A percentile compares a stretch with the other conserved stretches of the same genome.
phyloP scores from a whole-genome alignment of 2,888 invertebrate species.

The Clostera curtula region DNA sequence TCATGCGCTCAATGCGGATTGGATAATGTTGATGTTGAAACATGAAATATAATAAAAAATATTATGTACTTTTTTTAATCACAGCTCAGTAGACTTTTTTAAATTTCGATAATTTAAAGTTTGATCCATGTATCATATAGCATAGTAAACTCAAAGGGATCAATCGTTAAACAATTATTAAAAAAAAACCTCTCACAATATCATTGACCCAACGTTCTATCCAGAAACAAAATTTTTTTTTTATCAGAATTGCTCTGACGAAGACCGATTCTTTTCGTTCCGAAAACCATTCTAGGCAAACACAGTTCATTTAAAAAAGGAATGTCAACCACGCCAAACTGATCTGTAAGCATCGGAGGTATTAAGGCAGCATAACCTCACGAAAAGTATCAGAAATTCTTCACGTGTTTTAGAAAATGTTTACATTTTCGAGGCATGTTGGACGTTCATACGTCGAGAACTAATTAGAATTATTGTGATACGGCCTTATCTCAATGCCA shows the following conservation, averaged over 20 bases:
- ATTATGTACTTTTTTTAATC: no score
- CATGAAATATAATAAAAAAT: no score
- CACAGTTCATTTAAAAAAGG: slow-evolving; percentile 42
- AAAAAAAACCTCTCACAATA: no score
- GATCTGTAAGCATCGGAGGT: slow-evolving; percentile 65
- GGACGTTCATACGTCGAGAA: slow-evolving; percentile 25
- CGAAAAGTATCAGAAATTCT: slow-evolving; percentile 55
- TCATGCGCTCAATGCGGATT: no score
- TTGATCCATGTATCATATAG: no score
- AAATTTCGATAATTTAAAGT: neutral
- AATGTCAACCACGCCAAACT: slow-evolving; percentile 68
- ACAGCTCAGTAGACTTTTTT: no score
- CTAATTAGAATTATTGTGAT: slow-evolving; percentile 15
- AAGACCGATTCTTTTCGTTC: slow-evolving; percentile 26
- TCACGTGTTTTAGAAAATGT: slow-evolving; percentile 46
- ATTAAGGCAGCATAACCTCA: slow-evolving; percentile 57
- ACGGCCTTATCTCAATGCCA: slow-evolving; percentile 24
- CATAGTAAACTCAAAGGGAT: no score
- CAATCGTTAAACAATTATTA: no score
- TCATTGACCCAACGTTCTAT: no score
- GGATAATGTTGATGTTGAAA: no score
- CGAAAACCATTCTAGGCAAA: slow-evolving; percentile 27
- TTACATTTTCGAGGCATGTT: slow-evolving; percentile 47
- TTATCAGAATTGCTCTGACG: slow-evolving; percentile 34
- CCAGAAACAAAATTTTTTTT: slow-evolving; percentile 48